A percentile compares a stretch with the other conserved stretches of the same genome.
These are phyloP conservation scores for Meta bourneti DNA, from an alignment of 2,888 invertebrate genomes.

Conservation along the genomic window DNA sequence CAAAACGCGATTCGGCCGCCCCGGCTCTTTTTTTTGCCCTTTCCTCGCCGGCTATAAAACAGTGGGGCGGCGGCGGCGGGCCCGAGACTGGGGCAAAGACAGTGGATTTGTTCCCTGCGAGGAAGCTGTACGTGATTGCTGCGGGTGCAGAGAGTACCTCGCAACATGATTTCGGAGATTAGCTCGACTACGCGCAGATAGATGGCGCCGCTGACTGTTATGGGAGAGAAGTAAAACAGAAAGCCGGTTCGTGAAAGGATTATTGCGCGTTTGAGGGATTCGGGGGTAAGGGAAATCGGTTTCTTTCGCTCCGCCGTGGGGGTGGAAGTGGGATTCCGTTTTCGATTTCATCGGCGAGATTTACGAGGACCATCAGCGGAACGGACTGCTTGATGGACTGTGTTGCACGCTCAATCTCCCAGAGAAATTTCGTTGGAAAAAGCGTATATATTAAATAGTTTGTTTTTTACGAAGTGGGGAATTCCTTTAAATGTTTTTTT, in stretches of 20 bases:
- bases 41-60: constrained; percentile 21
- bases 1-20: constrained; percentile 6
- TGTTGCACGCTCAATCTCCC: no score
- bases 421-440: no score
- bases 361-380: not conserved
- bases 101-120: constrained; percentile 34
- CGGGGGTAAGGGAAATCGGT: constrained; percentile 16
- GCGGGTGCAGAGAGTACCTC: constrained; percentile 17
- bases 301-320: not conserved
- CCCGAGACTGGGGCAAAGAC: not conserved
- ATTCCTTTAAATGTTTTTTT: no score
- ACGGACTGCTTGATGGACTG: not conserved
- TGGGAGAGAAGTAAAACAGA: not conserved
- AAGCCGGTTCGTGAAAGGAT: constrained; percentile 34
- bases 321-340: not conserved
- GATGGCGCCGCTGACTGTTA: constrained; percentile 54
- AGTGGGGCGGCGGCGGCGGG: no score
- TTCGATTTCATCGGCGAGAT: not conserved
- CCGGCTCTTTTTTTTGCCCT: not conserved
- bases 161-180: constrained; percentile 58
- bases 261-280: not conserved
- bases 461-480: no score
- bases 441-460: no score
- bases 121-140: not conserved
- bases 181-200: constrained; percentile 30